These are phyloP conservation scores for Shinisaurus crocodilurus DNA, from an alignment of 2,113 vertebrate species.

Conservation along the genomic window DNA sequence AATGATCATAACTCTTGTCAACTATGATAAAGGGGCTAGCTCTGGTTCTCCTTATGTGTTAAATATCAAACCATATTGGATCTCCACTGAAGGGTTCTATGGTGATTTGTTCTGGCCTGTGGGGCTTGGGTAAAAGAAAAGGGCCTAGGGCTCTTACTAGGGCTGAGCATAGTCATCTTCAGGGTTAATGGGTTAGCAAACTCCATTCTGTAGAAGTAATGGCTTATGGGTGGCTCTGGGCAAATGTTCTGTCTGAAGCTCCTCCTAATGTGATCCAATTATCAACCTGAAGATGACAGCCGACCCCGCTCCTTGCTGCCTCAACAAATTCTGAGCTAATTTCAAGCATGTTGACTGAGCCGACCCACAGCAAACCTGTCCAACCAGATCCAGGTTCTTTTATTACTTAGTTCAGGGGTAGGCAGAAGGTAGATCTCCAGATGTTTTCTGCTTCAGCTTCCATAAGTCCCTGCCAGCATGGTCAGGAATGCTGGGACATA, in stretches of 20 bases:
- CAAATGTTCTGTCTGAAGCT: background rate
- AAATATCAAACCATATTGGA: background rate
- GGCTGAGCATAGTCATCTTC: background rate
- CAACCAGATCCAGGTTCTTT: background rate
- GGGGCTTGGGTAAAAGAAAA: background rate
- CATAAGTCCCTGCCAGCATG: too few relatives aligned
- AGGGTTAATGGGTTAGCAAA: background rate
- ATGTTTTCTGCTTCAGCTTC: too few relatives aligned
- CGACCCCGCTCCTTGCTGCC: too few relatives aligned
- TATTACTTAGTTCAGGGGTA: background rate
- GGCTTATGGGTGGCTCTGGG: background rate
- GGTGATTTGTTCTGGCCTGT: background rate
- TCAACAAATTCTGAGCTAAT: background rate
- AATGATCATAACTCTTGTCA: background rate
- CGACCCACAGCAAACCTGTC: background rate
- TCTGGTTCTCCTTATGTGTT: background rate
- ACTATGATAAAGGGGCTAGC: background rate
- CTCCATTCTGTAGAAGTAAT: background rate
- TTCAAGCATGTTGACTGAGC: background rate
- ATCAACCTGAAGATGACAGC: background rate
- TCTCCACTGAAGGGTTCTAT: background rate
- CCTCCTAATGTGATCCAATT: background rate
- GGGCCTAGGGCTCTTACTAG: background rate
- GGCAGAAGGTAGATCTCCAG: too few relatives aligned
- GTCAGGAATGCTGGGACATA: too few relatives aligned